Percentiles rank a stretch among this genome's conserved stretches.
phyloP scores from a whole-genome alignment of 2,797 vertebrate genomes.

The Allobates femoralis region DNA sequence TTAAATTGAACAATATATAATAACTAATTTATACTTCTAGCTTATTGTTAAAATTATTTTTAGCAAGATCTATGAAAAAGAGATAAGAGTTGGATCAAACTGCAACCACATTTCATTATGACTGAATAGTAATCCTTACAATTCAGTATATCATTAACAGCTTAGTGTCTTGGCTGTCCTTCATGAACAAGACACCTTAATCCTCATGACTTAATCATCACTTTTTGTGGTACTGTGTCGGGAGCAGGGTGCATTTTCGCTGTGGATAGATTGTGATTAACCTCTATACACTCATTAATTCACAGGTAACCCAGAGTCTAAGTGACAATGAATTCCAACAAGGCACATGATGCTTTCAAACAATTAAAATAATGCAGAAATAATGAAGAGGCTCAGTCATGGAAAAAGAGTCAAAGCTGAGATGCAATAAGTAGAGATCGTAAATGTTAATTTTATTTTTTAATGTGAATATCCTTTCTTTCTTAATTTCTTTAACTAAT shows the following conservation, averaged over 20 bases:
- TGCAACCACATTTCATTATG: background rate
- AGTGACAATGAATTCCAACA: conserved; percentile 6
- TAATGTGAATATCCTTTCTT: too few species aligned
- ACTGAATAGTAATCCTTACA: background rate
- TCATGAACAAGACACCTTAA: background rate
- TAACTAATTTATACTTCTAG: background rate
- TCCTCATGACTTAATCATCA: conserved; percentile 10
- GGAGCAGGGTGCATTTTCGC: background rate
- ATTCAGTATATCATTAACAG: background rate
- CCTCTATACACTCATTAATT: conserved; percentile 28
- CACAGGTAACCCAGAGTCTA: conserved; percentile 7
- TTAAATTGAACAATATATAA: background rate
- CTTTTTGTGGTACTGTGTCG: background rate
- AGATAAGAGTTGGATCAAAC: too few species aligned
- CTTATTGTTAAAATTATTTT: background rate
- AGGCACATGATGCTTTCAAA: conserved; percentile 2
- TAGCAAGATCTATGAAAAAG: background rate
- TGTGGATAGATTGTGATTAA: conserved; percentile 40
- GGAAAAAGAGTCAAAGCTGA: background rate
- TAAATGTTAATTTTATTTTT: background rate
- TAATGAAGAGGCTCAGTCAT: conserved; percentile 14
- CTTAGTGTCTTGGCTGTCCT: background rate
- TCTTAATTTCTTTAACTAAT: too few species aligned
- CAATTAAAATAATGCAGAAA: conserved; percentile 31
- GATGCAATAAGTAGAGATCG: background rate